Percentiles rank a stretch among this genome's conserved stretches.
These are phyloP conservation scores for Sphaerophoria rueppellii DNA, from an alignment of 2,888 invertebrate species.

Conservation along the genomic window DNA sequence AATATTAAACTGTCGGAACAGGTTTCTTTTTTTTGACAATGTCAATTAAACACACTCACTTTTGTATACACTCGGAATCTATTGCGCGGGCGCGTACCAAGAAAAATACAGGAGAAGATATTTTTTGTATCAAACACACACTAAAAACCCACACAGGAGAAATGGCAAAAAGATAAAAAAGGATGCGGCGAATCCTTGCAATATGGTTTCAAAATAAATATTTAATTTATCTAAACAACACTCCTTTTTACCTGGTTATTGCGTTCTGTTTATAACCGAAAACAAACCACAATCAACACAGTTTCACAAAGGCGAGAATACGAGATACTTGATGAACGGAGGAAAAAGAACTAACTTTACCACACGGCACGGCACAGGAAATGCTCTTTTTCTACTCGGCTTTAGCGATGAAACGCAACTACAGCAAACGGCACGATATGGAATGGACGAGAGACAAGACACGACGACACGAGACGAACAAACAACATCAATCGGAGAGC, in stretches of 20 bases:
- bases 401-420: slow-evolving; percentile 42
- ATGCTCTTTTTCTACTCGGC: slow-evolving; percentile 14
- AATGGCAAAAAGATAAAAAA: background rate
- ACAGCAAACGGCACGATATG: slow-evolving; percentile 19
- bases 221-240: slow-evolving; percentile 41
- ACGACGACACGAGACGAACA: slow-evolving; percentile 32
- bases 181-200: slow-evolving; percentile 59
- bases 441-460: background rate
- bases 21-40: slow-evolving; percentile 31
- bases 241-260: background rate
- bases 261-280: slow-evolving; percentile 28
- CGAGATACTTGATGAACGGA: background rate
- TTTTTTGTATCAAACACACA: background rate
- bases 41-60: slow-evolving; percentile 41
- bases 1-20: background rate
- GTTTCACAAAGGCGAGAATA: background rate
- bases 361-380: slow-evolving; percentile 3
- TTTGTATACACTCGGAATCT: background rate
- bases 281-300: background rate
- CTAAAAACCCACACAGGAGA: background rate
- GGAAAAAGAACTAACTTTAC: background rate
- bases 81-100: slow-evolving; percentile 57
- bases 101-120: background rate
- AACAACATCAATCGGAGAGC: slow-evolving; percentile 71
- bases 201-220: slow-evolving; percentile 64